Evolutionary conservation across 2,888 invertebrate species (phyloP).

Genomic region (Scaptomyza tumidula): DNA sequence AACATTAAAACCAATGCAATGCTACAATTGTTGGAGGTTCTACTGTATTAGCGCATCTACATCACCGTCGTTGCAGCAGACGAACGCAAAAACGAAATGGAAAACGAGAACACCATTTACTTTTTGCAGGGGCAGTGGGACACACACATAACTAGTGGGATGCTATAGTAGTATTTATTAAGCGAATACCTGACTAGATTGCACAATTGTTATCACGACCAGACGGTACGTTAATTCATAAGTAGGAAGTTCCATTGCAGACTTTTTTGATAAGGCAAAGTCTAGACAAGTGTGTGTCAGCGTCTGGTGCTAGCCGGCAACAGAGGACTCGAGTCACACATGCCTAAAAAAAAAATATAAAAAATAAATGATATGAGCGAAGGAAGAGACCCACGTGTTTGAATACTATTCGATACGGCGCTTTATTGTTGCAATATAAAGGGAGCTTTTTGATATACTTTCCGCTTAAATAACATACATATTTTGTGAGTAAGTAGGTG

Average conservation of each 20-base stretch:
- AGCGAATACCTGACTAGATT: constrained; percentile 13
- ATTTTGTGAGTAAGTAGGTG: constrained; percentile 11
- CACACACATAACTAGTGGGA: constrained; percentile 23
- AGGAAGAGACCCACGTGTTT: constrained; percentile 39
- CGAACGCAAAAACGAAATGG: constrained; percentile 28
- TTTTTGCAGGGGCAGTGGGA: constrained; percentile 39
- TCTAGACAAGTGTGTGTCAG: constrained; percentile 7
- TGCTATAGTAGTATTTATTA: constrained; percentile 5
- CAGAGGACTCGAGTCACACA: background rate
- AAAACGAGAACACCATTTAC: constrained; percentile 34
- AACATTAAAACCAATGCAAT: background rate
- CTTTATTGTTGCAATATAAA: constrained; percentile 47
- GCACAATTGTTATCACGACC: constrained; percentile 31
- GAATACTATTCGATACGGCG: constrained; percentile 43
- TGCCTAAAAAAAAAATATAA: background rate
- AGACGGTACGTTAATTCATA: constrained; percentile 40
- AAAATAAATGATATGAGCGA: constrained; percentile 6
- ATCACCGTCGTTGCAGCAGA: background rate
- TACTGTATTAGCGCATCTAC: constrained; percentile 1
- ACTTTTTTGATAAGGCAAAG: constrained; percentile 38
- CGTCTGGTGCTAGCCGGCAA: constrained; percentile 21
- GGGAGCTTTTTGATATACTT: constrained; percentile 40
- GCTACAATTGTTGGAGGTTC: background rate
- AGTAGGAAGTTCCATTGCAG: constrained; percentile 6
- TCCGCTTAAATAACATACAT: constrained; percentile 46